Evolutionary conservation across 2,797 vertebrate genomes (phyloP), one percentile per base, ranked within the genome.

Genomic region (Australoheros facetus): DNA sequence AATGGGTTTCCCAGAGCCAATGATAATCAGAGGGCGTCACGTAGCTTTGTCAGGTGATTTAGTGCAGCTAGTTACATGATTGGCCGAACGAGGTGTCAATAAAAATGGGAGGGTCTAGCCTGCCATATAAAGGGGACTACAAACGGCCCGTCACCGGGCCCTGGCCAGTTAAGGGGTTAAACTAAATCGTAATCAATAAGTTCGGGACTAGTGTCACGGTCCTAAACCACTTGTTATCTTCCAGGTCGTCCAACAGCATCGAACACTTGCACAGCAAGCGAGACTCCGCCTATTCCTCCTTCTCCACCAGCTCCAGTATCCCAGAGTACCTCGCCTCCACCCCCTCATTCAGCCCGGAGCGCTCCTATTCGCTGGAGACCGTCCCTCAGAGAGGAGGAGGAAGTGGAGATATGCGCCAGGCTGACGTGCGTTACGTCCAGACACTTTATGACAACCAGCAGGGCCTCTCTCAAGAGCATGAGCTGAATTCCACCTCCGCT

Each of bases 221-320:
- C 62, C 45, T 3, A 39, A 53, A 56, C 23, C 8, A 58, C 5
- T 57, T n/a, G 4, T 72, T 5, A 1, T 69, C 11, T 72, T 96
- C 94, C 90, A 99, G 99, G 88, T 98, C 98, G 19, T 98, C 96
- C 70, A 97, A 96, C 91, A 98, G 97, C 94, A 98, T 98, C 2
- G 97, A 99, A 90, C 98, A 98, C 86, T 95, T 98, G 73, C 97
- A 99, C 93, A 98, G 94, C 96, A 99, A 99, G 91, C 96, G 97
- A 54, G 98, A 99, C 92, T 99, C 98, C 0, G 98, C 98, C 7
- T 99, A 99, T 81, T 98, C 97, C 84, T 99, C 98, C 62, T 98
- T 98, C 92, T 99, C 98, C 77, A 98, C 97, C 85, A 98, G 96
- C 82, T 98, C 97, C 19, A 99, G 98, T 83, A 96, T 97, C 84